Evolutionary conservation across 2,888 invertebrate species (phyloP).

Genomic region (Diaperis boleti): DNA sequence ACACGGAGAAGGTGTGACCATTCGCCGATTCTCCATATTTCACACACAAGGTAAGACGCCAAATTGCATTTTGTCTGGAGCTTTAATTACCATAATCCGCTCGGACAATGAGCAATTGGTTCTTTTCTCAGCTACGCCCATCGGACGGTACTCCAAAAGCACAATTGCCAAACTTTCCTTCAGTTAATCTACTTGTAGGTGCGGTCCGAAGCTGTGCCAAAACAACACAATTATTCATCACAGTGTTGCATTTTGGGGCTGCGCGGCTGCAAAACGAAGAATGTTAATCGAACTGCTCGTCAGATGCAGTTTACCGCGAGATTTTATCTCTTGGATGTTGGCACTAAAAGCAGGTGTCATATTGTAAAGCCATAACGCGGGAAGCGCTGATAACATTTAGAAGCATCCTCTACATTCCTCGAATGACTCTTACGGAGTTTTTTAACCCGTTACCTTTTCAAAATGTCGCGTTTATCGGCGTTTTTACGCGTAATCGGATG

Average conservation of each 20-base stretch:
- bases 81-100: constrained; percentile 37
- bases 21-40: constrained; percentile 38
- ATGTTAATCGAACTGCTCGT: constrained; percentile 44
- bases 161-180: no score
- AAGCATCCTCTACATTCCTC: constrained; percentile 17
- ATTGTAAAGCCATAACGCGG: constrained; percentile 32
- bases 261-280: constrained; percentile 14
- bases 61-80: constrained; percentile 27
- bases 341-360: constrained; percentile 39
- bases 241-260: constrained; percentile 16
- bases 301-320: constrained; percentile 37
- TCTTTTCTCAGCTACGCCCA: constrained; percentile 21
- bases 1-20: constrained; percentile 40
- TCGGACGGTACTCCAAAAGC: neutral
- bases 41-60: constrained; percentile 24
- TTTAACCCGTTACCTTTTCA: neutral
- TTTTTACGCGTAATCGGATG: constrained; percentile 1
- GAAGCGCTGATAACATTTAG: constrained; percentile 24
- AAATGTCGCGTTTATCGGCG: constrained; percentile 6
- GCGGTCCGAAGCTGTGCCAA: neutral
- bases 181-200: neutral
- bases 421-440: constrained; percentile 11
- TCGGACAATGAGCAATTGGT: constrained; percentile 39
- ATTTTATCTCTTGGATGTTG: constrained; percentile 35
- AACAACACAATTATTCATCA: constrained; percentile 1